Conservation (phyloP, 2,113 vertebrate genomes). For the Ceyx margarethae region DNA sequence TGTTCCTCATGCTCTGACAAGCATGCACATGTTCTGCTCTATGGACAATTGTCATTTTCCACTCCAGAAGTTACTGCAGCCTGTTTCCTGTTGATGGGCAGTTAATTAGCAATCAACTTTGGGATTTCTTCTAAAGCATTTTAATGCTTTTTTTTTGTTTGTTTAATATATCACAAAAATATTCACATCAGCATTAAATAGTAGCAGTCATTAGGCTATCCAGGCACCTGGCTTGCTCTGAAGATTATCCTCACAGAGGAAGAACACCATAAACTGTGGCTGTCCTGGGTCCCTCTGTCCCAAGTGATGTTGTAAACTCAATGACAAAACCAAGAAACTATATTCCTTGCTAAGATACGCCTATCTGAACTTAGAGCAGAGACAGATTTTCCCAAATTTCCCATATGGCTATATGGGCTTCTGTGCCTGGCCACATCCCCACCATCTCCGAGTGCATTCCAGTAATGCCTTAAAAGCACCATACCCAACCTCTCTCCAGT, state of each 20-base stretch:
- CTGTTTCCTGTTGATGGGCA: neutral
- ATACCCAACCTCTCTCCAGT: neutral
- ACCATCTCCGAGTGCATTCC: neutral
- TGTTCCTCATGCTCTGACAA: neutral
- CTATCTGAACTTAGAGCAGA: neutral
- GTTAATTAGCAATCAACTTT: neutral
- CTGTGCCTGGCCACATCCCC: neutral
- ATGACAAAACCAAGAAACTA: neutral
- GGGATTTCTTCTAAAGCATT: neutral
- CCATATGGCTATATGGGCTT: neutral
- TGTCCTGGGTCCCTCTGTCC: neutral
- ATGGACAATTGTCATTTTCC: neutral
- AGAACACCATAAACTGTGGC: neutral
- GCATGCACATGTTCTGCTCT: neutral
- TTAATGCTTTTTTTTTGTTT: neutral
- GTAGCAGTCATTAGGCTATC: neutral
- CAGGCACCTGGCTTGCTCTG: neutral
- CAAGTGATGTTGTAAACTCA: neutral
- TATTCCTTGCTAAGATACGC: neutral
- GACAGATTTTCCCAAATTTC: neutral
- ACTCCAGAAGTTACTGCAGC: neutral
- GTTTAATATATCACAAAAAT: neutral
- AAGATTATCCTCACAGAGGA: neutral
- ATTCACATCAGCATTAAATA: neutral
- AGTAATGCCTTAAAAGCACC: neutral